A percentile compares a stretch with the other conserved stretches of the same genome.
phyloP scores from a whole-genome alignment of 2,888 invertebrate genomes.

The Luffia ferchaultella region DNA sequence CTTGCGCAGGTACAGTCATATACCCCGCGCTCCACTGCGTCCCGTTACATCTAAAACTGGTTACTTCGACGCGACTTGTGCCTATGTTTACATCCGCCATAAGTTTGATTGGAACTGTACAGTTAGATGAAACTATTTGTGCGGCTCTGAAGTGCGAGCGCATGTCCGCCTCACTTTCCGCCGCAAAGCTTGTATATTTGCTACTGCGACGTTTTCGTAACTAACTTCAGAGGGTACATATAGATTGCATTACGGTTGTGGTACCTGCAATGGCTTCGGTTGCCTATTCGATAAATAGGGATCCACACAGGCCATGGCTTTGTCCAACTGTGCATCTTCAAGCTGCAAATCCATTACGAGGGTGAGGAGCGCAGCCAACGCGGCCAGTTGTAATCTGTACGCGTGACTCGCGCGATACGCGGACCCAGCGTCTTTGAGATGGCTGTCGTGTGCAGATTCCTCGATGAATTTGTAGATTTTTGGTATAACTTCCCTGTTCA shows the following conservation, averaged over 20 bases:
- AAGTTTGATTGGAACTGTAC: no score
- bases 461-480: slow-evolving; percentile 62
- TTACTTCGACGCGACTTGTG: no score
- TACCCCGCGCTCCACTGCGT: no score
- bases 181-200: no score
- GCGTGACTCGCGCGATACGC: slow-evolving; percentile 64
- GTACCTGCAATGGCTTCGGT: slow-evolving; percentile 70
- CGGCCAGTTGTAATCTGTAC: slow-evolving; percentile 60
- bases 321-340: slow-evolving; percentile 38
- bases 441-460: slow-evolving; percentile 62
- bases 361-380: slow-evolving; percentile 51
- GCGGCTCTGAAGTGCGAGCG: no score
- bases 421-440: slow-evolving; percentile 62
- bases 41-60: no score
- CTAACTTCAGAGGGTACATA: not conserved
- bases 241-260: not conserved
- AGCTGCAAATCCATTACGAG: slow-evolving; percentile 54
- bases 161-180: no score
- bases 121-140: no score
- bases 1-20: no score
- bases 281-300: slow-evolving; percentile 68
- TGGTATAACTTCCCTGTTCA: slow-evolving; percentile 72
- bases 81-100: no score
- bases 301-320: slow-evolving; percentile 43
- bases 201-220: not conserved